Evolutionary conservation across 2,888 invertebrate genomes (phyloP).

Genomic region (Gymnosoma rotundatum): DNA sequence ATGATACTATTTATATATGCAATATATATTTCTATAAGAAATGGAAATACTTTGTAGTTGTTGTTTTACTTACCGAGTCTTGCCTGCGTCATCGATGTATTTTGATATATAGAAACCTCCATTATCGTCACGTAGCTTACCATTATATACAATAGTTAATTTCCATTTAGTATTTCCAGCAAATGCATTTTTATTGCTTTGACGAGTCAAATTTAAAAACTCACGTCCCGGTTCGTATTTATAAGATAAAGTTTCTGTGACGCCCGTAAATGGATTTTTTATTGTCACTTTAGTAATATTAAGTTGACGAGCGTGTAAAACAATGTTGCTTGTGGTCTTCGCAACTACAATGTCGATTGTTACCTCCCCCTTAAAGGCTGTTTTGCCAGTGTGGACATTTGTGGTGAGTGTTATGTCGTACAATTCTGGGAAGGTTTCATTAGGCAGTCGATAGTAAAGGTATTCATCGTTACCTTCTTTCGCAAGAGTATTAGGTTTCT

Average conservation of each 20-base stretch:
- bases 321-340: neutral
- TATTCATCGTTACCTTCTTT: too few relatives aligned
- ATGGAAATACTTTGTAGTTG: neutral
- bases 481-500: too few relatives aligned
- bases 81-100: constrained; percentile 79
- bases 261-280: neutral
- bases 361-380: neutral
- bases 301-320: neutral
- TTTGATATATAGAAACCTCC: constrained; percentile 83
- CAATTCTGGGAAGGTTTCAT: neutral
- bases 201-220: neutral
- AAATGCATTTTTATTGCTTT: neutral
- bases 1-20: too few relatives aligned
- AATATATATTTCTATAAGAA: too few relatives aligned
- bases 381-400: neutral
- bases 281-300: neutral
- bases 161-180: neutral
- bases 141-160: neutral
- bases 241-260: neutral
- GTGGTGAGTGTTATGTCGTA: neutral
- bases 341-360: neutral
- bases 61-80: constrained; percentile 72
- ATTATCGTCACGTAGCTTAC: neutral
- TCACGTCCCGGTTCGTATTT: neutral
- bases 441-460: neutral